phyloP scores from a whole-genome alignment of 2,888 invertebrate species.

The Cosmopolites sordidus region DNA sequence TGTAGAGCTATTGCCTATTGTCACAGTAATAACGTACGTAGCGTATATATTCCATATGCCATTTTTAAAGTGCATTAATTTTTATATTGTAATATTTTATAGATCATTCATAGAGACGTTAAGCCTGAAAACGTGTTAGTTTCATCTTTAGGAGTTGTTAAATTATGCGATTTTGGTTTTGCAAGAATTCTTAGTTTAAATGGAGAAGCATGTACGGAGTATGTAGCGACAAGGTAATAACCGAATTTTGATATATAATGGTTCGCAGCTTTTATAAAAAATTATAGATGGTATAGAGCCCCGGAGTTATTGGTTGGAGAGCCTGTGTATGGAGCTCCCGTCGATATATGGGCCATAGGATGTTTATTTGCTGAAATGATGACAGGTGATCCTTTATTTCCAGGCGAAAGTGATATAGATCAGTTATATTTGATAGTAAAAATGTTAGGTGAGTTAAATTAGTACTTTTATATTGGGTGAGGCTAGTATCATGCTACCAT shows the following conservation, averaged over 20 bases:
- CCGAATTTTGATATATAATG: too few species aligned
- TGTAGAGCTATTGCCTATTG: conserved; percentile 78
- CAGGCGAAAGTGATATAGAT: conserved; percentile 87
- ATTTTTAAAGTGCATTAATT: background rate
- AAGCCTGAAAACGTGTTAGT: conserved; percentile 88
- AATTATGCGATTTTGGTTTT: conserved; percentile 89
- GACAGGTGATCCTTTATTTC: conserved; percentile 80
- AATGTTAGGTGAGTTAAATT: conserved; percentile 59
- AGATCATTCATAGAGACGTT: conserved; percentile 85
- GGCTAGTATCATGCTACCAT: too few species aligned
- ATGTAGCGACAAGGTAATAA: conserved; percentile 74
- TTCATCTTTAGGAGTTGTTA: conserved; percentile 73
- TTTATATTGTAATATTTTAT: conserved; percentile 28
- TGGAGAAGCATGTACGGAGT: conserved; percentile 81
- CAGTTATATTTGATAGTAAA: conserved; percentile 79
- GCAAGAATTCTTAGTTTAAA: conserved; percentile 68
- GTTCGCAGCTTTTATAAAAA: background rate
- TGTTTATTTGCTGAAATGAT: conserved; percentile 82
- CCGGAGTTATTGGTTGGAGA: conserved; percentile 83
- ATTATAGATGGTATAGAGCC: conserved; percentile 64
- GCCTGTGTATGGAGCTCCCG: conserved; percentile 65
- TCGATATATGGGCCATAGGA: conserved; percentile 86
- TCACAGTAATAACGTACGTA: conserved; percentile 70
- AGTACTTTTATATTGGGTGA: too few species aligned
- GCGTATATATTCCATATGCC: background rate